Evolutionary conservation across 2,113 vertebrate genomes (phyloP).

Genomic region (Capreolus pygargus): DNA sequence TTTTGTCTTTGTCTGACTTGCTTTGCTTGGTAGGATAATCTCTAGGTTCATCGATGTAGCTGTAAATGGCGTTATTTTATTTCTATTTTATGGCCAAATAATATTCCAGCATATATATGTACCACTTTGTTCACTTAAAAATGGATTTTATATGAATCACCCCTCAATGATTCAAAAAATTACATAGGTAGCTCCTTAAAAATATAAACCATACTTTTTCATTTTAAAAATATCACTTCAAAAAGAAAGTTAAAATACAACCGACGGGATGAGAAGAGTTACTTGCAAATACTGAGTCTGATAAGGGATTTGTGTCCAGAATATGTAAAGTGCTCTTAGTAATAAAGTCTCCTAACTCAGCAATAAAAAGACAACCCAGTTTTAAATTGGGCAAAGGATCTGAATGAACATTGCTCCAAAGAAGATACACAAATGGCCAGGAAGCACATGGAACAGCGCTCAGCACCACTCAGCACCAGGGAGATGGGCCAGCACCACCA

Average conservation of each 20-base stretch:
- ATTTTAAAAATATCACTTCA: not conserved
- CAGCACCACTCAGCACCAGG: rapidly evolving
- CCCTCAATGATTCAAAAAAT: not conserved
- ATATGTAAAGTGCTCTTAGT: not conserved
- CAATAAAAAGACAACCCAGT: not conserved
- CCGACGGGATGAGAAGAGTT: not conserved
- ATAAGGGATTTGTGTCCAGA: not conserved
- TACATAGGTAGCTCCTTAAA: not conserved
- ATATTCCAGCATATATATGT: not conserved
- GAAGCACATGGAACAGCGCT: rapidly evolving
- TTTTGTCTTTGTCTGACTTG: not conserved
- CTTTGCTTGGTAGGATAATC: not conserved
- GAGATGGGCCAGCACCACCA: rapidly evolving
- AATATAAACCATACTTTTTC: not conserved
- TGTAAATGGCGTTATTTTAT: not conserved
- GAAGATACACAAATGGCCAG: rapidly evolving
- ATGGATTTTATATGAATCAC: too few species aligned
- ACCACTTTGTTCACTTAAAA: not conserved
- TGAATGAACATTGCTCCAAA: not conserved
- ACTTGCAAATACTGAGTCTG: too few species aligned
- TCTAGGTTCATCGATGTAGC: not conserved
- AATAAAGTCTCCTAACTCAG: not conserved
- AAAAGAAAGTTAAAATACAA: not conserved
- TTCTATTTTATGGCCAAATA: not conserved
- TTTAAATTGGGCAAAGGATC: not conserved